Evolutionary conservation across 2,113 vertebrate genomes (phyloP).

Genomic region (Syngnathoides biaculeatus): DNA sequence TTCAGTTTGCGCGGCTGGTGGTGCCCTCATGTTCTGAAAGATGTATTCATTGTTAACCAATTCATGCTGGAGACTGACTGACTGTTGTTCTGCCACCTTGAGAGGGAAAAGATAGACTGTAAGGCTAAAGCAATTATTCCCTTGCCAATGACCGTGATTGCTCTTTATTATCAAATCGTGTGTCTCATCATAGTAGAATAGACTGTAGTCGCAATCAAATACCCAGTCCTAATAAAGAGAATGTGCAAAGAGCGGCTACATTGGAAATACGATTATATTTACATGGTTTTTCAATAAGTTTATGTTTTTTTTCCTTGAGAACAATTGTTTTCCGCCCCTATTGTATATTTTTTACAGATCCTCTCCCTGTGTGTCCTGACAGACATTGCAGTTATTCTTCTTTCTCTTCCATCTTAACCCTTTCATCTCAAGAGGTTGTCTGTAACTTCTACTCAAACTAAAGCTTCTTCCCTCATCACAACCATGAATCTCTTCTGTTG

Average conservation of each 20-base stretch:
- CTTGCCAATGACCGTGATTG: constrained; percentile 55
- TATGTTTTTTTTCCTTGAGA: background rate
- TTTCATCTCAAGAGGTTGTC: background rate
- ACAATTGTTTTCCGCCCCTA: background rate
- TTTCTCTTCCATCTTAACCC: background rate
- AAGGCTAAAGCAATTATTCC: constrained; percentile 38
- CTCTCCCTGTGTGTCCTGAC: background rate
- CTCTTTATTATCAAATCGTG: constrained; percentile 57
- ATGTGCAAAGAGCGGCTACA: constrained; percentile 4
- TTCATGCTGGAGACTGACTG: constrained; percentile 62
- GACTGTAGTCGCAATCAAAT: constrained; percentile 16
- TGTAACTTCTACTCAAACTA: background rate
- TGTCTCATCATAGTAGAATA: constrained; percentile 21
- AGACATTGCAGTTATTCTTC: background rate
- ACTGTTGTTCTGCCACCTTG: constrained; percentile 68
- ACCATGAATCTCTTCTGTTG: background rate
- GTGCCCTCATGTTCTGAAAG: constrained; percentile 42
- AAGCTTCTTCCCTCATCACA: background rate
- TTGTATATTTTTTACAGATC: background rate
- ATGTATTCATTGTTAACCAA: constrained; percentile 53
- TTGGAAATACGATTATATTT: constrained; percentile 2
- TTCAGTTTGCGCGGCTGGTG: constrained; percentile 23
- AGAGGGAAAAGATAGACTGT: constrained; percentile 41
- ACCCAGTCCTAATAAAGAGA: background rate
- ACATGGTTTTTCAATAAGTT: background rate